Percentiles rank a stretch among this genome's conserved stretches.
Evolutionary conservation across 2,113 vertebrate species (phyloP).

Genomic region (Trematomus loennbergii): DNA sequence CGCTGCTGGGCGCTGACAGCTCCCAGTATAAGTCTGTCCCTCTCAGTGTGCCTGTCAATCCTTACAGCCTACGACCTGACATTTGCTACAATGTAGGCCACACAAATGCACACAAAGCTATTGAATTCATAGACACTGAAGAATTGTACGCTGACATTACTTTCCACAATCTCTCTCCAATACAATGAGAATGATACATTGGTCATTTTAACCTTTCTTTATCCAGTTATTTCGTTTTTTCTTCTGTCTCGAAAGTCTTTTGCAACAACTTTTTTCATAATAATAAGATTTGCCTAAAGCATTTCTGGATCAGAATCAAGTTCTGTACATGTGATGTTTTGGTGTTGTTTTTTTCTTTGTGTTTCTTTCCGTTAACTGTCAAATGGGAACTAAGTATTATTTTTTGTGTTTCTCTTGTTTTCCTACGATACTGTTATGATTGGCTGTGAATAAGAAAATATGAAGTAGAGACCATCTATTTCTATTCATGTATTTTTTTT

Average conservation of each 20-base stretch:
- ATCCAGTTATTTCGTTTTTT: not conserved
- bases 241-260: not conserved
- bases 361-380: too few relatives aligned
- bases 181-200: not conserved
- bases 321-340: too few relatives aligned
- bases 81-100: constrained; percentile 38
- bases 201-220: not conserved
- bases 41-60: constrained; percentile 67
- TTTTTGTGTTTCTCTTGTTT: too few relatives aligned
- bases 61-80: constrained; percentile 55
- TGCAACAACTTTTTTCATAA: not conserved
- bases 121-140: not conserved
- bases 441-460: too few relatives aligned
- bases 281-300: too few relatives aligned
- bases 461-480: too few relatives aligned
- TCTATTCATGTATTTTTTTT: too few relatives aligned
- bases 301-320: not conserved
- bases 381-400: too few relatives aligned
- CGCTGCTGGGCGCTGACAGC: constrained; percentile 67
- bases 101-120: not conserved
- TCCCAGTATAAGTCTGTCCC: constrained; percentile 52
- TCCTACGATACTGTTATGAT: too few relatives aligned
- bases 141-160: not conserved
- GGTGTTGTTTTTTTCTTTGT: too few relatives aligned
- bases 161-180: not conserved